Evolutionary conservation across 2,797 vertebrate species (phyloP).

Genomic region (Propithecus perrieri): DNA sequence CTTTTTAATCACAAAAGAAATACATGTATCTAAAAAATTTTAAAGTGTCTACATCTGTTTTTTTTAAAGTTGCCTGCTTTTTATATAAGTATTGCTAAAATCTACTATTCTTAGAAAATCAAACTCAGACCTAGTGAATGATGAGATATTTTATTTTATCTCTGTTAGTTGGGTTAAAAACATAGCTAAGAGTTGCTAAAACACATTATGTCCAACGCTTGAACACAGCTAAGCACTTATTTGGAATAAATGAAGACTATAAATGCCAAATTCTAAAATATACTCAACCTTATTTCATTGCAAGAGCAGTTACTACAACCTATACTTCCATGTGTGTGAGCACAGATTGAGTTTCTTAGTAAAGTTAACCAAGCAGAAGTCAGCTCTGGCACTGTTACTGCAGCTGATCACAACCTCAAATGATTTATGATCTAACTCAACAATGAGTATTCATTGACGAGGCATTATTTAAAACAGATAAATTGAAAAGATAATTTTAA

Average conservation of each 20-base stretch:
- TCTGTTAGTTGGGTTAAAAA: neutral
- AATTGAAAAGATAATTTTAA: constrained; percentile 33
- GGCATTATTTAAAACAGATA: constrained; percentile 8
- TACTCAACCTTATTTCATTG: neutral
- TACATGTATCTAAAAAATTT: neutral
- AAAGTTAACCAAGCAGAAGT: neutral
- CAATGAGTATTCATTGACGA: neutral
- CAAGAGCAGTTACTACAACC: neutral
- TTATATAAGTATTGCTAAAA: neutral
- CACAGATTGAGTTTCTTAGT: neutral
- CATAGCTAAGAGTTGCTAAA: neutral
- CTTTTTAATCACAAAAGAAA: neutral
- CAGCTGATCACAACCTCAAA: neutral
- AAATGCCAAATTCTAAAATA: neutral
- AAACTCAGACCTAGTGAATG: neutral
- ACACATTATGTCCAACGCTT: neutral
- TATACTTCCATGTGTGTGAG: neutral
- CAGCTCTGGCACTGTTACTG: neutral
- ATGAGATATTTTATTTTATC: neutral
- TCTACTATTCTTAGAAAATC: neutral
- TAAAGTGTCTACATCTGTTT: neutral
- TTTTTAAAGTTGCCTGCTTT: neutral
- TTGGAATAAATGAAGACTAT: neutral
- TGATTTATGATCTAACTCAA: constrained; percentile 1
- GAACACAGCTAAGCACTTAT: neutral